Percentiles rank a stretch among this genome's conserved stretches.
Evolutionary conservation across 2,888 invertebrate species (phyloP).

Genomic region (Caprella mutica): DNA sequence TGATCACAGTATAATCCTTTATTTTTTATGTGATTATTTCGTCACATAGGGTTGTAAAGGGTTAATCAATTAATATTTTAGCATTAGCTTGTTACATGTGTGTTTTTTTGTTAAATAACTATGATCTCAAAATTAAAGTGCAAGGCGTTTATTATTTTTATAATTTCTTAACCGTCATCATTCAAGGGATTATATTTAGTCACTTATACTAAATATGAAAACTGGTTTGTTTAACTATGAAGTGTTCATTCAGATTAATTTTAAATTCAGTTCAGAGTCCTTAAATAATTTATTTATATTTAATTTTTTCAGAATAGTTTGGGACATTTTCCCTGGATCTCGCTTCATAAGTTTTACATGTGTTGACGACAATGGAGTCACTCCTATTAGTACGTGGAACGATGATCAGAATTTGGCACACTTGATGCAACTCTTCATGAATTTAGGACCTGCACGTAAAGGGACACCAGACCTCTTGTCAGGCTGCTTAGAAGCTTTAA

Average conservation of each 20-base stretch:
- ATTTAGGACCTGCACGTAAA: constrained; percentile 23
- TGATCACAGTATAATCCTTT: too few relatives aligned
- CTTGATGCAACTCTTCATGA: constrained; percentile 23
- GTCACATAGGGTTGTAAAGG: too few relatives aligned
- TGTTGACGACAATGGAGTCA: constrained; percentile 49
- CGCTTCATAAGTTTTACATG: constrained; percentile 72
- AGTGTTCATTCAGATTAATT: neutral
- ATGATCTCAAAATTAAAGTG: too few relatives aligned
- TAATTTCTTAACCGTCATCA: too few relatives aligned
- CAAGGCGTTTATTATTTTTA: too few relatives aligned
- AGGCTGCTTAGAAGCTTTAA: constrained; percentile 51
- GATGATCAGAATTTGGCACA: constrained; percentile 70
- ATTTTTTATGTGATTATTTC: too few relatives aligned
- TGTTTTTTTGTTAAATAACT: too few relatives aligned
- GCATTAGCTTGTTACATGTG: too few relatives aligned
- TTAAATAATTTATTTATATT: neutral
- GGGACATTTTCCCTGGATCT: constrained; percentile 88
- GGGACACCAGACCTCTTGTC: constrained; percentile 21
- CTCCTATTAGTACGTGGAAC: constrained; percentile 71
- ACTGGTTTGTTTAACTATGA: neutral
- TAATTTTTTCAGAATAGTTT: constrained; percentile 54
- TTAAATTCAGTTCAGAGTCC: neutral
- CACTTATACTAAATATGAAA: neutral
- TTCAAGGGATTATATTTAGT: neutral
- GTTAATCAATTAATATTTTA: too few relatives aligned